phyloP scores from a whole-genome alignment of 2,797 vertebrate genomes.

The Clamator glandarius region DNA sequence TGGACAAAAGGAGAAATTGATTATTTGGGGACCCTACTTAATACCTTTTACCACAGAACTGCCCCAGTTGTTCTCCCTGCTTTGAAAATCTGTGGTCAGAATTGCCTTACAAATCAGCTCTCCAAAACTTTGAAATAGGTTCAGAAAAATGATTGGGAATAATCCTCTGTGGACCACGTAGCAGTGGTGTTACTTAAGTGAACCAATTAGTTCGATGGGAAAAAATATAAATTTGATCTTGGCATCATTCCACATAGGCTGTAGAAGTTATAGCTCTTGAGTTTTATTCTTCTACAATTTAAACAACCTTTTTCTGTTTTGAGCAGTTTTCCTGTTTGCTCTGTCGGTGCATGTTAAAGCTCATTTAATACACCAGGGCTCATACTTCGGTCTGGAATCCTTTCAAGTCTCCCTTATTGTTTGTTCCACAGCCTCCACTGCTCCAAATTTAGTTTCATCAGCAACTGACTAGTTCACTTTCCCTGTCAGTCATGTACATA shows the following conservation, averaged over 20 bases:
- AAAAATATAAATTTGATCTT: neutral
- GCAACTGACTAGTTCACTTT: constrained; percentile 51
- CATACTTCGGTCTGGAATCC: neutral
- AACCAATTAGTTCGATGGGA: neutral
- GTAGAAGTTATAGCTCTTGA: neutral
- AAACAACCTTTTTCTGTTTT: neutral
- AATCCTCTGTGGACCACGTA: neutral
- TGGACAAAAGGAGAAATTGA: neutral
- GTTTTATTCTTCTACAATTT: neutral
- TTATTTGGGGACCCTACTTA: neutral
- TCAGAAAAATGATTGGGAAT: neutral
- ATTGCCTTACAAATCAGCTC: neutral
- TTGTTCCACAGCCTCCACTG: constrained; percentile 24
- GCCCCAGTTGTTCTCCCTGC: neutral
- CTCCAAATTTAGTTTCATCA: constrained; percentile 53
- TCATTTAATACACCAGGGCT: constrained; percentile 16
- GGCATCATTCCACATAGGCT: neutral
- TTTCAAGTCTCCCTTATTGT: constrained; percentile 30
- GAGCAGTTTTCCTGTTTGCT: neutral
- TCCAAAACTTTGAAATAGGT: neutral
- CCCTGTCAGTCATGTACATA: neutral
- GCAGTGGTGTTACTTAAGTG: neutral
- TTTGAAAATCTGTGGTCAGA: neutral
- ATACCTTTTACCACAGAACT: neutral
- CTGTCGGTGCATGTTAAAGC: neutral